Conservation (phyloP, 2,888 invertebrate species). For the Clunio marinus region DNA sequence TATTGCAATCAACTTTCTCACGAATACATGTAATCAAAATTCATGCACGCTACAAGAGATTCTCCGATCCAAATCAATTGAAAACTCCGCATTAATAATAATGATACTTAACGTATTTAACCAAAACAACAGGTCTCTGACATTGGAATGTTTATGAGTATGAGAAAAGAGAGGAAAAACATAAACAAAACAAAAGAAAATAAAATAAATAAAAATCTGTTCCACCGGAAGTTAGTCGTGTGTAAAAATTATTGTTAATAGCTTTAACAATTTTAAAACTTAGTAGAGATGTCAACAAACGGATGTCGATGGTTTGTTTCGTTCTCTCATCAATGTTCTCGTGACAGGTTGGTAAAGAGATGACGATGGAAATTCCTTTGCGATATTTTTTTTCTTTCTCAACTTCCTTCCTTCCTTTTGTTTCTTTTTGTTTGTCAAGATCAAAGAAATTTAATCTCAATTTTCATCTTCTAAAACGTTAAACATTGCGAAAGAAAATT, state of each 20-base stretch:
- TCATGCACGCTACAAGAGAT: constrained; percentile 10
- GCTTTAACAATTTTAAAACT: not conserved
- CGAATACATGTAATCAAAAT: not conserved
- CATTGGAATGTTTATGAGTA: no score
- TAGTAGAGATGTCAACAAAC: not conserved
- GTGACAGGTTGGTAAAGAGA: not conserved
- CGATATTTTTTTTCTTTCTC: not conserved
- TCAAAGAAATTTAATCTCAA: no score
- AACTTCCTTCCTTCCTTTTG: not conserved
- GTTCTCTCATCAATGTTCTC: not conserved
- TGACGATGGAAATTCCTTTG: not conserved
- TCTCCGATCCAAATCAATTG: not conserved
- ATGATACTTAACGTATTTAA: not conserved
- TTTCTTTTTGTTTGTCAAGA: no score
- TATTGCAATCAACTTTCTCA: not conserved
- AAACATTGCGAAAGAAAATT: no score
- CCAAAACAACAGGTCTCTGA: not conserved
- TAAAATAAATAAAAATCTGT: no score
- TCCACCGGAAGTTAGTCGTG: not conserved
- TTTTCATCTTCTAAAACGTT: no score
- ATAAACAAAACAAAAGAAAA: no score
- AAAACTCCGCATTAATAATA: no score
- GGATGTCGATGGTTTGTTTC: not conserved
- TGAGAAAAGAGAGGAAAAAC: not conserved
- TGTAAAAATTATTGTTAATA: not conserved